Base-by-base conservation (phyloP, 2,888 invertebrate genomes). In the Mayetiola destructor region DNA sequence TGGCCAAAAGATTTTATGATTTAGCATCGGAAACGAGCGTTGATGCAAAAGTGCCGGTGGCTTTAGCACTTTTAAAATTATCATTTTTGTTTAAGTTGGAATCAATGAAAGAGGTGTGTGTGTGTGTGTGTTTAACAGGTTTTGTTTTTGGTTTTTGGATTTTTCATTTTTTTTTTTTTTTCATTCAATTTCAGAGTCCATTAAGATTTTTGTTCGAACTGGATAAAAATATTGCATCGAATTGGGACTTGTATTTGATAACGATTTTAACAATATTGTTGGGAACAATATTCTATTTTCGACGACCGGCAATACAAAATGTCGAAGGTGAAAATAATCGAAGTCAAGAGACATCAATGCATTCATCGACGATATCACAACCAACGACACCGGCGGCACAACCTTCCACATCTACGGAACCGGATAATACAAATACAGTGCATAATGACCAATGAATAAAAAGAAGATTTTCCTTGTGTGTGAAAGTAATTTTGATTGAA, bases 1-100 rank as follows among this genome's bases (percentile, higher is more conserved):
- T 99, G 59, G 99, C 99, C 27, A 99, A 99, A 75, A 80, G 99
- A 27, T 89, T 90, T 71, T 99, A 97, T 75, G 99, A 99, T 76
- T 80, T 89, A 71, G 95, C 96, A 1, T 90, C 90, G 0, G 91
- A 95, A 69, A 88, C 93, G 0, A 89, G 88, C 68, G 77, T 84
- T 0, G 96, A 97, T 71, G 97, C 97, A 1, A 85, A 88, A 66
- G 84, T 96, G 58, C 97, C 97, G 2, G 94, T 94, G 2, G 85
- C 90, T 1, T 75, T 97, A 23, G 97, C 96, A 0, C 75, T 96
- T 20, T 77, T 89, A 40, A 88, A 93, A 65, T 77, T 97, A 3
- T 85, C 84, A 62, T 65, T 90, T 27, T 72, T 88, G 56, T 86
- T 88, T 62, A 80, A 83, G 60, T 62, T 86, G 55, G 85, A 88